A percentile compares a stretch with the other conserved stretches of the same genome.
These are phyloP conservation scores for Leptarthrus brevirostris DNA, from an alignment of 2,888 invertebrate genomes.

Conservation along the genomic window DNA sequence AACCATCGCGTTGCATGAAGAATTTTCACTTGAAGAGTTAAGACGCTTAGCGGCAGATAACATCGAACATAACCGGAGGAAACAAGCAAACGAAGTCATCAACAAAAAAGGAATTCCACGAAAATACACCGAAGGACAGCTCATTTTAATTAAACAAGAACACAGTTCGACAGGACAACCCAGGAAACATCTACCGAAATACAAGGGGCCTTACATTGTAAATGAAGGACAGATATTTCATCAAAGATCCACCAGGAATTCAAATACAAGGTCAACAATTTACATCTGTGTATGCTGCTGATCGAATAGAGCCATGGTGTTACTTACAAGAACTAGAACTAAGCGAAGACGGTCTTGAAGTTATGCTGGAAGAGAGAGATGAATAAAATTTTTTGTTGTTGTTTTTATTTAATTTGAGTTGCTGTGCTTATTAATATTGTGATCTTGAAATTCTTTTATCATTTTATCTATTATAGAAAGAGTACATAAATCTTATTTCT, in stretches of 20 bases:
- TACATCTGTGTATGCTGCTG: neutral
- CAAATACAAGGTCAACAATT: neutral
- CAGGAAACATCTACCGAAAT: neutral
- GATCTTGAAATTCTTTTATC: too few relatives aligned
- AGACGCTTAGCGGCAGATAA: neutral
- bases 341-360: too few relatives aligned
- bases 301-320: neutral
- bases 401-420: too few relatives aligned
- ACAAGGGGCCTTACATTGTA: neutral
- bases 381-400: too few relatives aligned
- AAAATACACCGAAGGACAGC: too few relatives aligned
- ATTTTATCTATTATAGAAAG: too few relatives aligned
- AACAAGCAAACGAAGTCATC: too few relatives aligned
- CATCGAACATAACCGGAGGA: too few relatives aligned
- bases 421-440: too few relatives aligned
- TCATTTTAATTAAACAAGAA: neutral
- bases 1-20: conserved; percentile 7
- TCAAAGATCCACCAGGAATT: neutral
- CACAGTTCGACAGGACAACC: neutral
- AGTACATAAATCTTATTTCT: too few relatives aligned
- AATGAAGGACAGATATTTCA: conserved; percentile 1
- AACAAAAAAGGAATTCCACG: too few relatives aligned
- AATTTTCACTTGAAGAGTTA: neutral
- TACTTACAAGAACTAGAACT: neutral
- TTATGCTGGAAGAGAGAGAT: too few relatives aligned